These are phyloP conservation scores for Dicerorhinus sumatrensis DNA, from an alignment of 2,113 vertebrate species.

Conservation along the genomic window DNA sequence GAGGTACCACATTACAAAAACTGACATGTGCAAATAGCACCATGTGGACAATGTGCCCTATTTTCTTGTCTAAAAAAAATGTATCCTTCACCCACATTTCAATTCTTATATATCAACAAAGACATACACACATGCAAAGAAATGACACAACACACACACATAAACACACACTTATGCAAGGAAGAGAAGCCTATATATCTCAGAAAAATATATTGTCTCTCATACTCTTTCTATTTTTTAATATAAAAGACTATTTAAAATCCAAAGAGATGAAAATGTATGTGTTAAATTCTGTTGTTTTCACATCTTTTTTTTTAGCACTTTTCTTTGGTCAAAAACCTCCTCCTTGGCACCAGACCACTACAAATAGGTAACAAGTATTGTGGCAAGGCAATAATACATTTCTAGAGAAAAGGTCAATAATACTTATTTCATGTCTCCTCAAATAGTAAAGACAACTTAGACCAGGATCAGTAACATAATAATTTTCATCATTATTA, in stretches of 20 bases:
- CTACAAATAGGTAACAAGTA: not conserved
- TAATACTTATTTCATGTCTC: not conserved
- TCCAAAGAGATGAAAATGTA: not conserved
- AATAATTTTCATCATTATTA: not conserved
- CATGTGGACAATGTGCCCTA: not conserved
- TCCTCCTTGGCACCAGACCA: not conserved
- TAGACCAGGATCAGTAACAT: not conserved
- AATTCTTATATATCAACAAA: not conserved
- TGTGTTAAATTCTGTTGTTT: not conserved
- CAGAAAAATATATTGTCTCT: not conserved
- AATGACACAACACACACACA: not conserved
- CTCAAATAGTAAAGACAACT: too few relatives aligned
- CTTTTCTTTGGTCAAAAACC: not conserved
- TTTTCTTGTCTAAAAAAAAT: too few relatives aligned
- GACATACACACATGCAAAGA: not conserved
- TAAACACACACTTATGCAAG: not conserved
- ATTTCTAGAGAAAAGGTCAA: not conserved
- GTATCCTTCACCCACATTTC: accelerated
- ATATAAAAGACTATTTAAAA: not conserved
- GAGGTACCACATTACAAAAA: not conserved
- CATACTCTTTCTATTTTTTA: not conserved
- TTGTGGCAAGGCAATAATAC: not conserved
- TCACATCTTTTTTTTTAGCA: not conserved
- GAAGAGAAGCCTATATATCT: not conserved
- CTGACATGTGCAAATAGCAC: too few relatives aligned